Base-by-base conservation (phyloP, 2,888 invertebrate genomes). In the Plagodis dolabraria region DNA sequence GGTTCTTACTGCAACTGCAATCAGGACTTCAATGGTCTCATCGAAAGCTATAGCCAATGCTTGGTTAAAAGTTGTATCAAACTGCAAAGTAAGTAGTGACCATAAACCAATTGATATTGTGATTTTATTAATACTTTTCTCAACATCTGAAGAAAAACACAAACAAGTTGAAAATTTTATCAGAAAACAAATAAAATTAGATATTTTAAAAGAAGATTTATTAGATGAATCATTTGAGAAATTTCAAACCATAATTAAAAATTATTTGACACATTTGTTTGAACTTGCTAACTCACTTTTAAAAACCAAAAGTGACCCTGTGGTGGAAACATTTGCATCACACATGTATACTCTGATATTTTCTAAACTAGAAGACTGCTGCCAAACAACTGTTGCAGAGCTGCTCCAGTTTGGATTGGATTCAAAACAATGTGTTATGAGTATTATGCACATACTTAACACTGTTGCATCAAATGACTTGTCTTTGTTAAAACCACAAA, bases 31-130 rank as follows among this genome's bases (percentile, higher is more conserved):
- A 45, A 90, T 95, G 63, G 75, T 94, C 7, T 89, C 93, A 45
- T 94, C 94, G 6, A 95, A 94, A 80, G 75, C 82, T 34, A 84
- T 94, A 66, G 84, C 89, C 0, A 94, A 94, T 71, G 88, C 93
- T 36, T 95, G 95, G 92, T 69, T 94, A 2, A 93, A 93, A 74
- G 85, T 94, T n/a, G 85, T 95, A 60, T 89, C 92, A 53, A 83
- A 78, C 55, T 90, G 94, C 54, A 93, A 93, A 76, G 65, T 79
- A 0, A 80, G 76, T 54, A 82, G 89, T 44, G 94, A 94, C 59
- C 93, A 94, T 63, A 95, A 95, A 84, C 93, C 96, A 0, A 91
- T 96, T 62, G 96, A 97, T 84, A 88, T 96, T 52, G 83, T 95
- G 12, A 87, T 96, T 64, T 79, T 96, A 12, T 77, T 96, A n/a